Base-by-base conservation (phyloP, 2,113 vertebrate species). In the Centropristis striata region DNA sequence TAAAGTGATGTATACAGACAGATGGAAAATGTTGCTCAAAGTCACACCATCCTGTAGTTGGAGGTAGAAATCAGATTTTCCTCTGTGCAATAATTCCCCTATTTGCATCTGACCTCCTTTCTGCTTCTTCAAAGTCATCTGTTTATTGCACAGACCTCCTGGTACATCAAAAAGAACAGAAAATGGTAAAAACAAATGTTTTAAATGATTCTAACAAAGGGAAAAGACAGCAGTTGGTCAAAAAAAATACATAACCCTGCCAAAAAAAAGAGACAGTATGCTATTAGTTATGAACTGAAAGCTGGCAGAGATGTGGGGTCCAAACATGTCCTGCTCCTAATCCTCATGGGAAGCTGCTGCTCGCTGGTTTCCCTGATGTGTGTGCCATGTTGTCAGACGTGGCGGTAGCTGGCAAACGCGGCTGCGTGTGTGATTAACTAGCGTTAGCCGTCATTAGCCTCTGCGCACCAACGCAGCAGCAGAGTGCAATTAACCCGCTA, bases 401-500 rank as follows among this genome's bases (percentile, higher is more conserved):
- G 54, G 83, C 68, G 1, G 81, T 83, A 58, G 89, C 89, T 63
- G 88, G 86, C 84, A 81, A 88, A 90, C 82, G 70, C 90, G 88
- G 92, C 92, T 92, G 93, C 87, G 88, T 88, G 80, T 87, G 88
- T 28, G 92, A 94, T 94, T 92, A 94, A 90, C 86, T 27, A 84
- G 91, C 83, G 79, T 90, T 93, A 92, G 89, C 91, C 66, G 15
- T 92, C 90, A 92, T 93, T 93, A 93, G 92, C 92, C 90, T 90
- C 88, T 36, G 87, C 3, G 78, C 88, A 81, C 71, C 90, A 87
- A 90, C 85, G 90, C 93, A 88, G 78, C 89, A 90, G 86, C 90
- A 90, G 92, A 91, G 92, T 73, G 89, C 91, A 94, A 93, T 94
- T 94, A 94, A 93, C 89, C 84, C 89, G 88, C 89, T 93, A 94